Evolutionary conservation across 2,113 vertebrate species (phyloP), one percentile per base, ranked within the genome.

Genomic region (Mastomys coucha): DNA sequence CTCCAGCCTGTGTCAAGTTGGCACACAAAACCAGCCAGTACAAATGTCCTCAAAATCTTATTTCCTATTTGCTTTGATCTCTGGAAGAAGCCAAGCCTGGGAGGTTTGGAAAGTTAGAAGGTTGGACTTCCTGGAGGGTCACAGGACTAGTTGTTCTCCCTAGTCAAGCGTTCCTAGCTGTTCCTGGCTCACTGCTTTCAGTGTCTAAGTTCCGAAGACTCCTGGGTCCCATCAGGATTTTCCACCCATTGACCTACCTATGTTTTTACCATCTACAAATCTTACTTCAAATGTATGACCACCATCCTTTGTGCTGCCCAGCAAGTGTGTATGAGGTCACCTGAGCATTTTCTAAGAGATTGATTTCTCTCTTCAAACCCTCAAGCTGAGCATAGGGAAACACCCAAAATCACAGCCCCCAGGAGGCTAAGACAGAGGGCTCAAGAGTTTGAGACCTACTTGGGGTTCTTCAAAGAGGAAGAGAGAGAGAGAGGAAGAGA

Each of bases 301-400:
- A 88, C 7, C n/a, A 10, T 53, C 88, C 22, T 95, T 42, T 53
- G 45, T 10, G 69, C 73, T 81, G 13, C 88, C 76, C 88, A 72
- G 51, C 33, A 58, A 42, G 53, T 72, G 56, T 89, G 31, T n/a
- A 76, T 11, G 39, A 20, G 42, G n/a, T 91, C 72, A 72, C 26
- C 72, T n/a, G 56, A 17, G 88, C 36, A 36, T 69, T 51, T 28
- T 69, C n/a, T 28, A 53, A n/a, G 31, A 94, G 39, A 28, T 42
- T 86, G 58, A n/a, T 72, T 95, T 95, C 75, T 90, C 69, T 72
- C 53, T 77, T 96, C 45, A 91, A 56, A 80, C 42, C 63, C 28
- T 33, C 28, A 33, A 86, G 63, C 14, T 65, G 26, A 42, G 3
- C 7, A 39, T 49, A 36, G 42, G 42, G 16, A 42, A 42, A 13